Evolutionary conservation across 2,888 invertebrate species (phyloP).

Genomic region (Brachypalpus laphriformis): DNA sequence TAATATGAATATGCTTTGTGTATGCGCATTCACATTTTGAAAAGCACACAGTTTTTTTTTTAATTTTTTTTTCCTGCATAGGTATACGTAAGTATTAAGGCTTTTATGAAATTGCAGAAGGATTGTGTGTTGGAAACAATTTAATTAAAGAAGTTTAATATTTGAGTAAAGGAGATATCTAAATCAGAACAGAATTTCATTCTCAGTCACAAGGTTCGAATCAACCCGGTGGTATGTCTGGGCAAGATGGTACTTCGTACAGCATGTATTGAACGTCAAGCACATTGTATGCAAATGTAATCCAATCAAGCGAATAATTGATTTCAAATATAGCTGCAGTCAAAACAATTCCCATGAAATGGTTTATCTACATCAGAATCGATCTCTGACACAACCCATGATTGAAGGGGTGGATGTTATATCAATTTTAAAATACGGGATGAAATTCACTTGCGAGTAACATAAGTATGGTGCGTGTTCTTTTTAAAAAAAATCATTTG

Average conservation of each 20-base stretch:
- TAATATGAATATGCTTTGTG: neutral
- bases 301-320: conserved; percentile 16
- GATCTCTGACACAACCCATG: neutral
- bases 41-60: neutral
- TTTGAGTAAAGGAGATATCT: neutral
- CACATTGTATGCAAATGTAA: neutral
- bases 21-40: neutral
- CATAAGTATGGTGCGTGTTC: no score
- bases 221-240: neutral
- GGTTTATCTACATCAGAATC: neutral
- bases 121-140: neutral
- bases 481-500: no score
- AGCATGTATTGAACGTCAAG: neutral
- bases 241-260: neutral
- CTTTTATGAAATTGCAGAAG: neutral
- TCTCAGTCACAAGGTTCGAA: neutral
- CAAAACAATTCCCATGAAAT: neutral
- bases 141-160: neutral
- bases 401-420: neutral
- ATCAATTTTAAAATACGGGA: neutral
- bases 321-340: neutral
- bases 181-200: neutral
- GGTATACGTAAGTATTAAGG: neutral
- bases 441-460: neutral
- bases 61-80: neutral